Base-by-base conservation (phyloP, 1,140 invertebrate species). In the Galendromus occidentalis region DNA sequence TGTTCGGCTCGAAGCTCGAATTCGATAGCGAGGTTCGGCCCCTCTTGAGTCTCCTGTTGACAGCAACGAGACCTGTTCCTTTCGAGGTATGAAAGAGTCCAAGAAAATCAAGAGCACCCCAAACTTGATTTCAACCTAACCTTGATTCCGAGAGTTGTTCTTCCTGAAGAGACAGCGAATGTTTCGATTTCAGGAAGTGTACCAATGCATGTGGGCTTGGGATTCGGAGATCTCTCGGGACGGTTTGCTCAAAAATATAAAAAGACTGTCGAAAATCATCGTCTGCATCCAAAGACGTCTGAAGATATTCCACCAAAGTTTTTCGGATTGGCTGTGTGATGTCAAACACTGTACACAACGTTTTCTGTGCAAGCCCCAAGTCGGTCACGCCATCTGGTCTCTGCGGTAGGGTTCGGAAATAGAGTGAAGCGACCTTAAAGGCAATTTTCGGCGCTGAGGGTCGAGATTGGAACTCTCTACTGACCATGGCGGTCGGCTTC, bases 261-360 rank as follows among this genome's bases (percentile, higher is more conserved):
- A 87, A 72, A 74, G 91, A 1, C 78, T 94, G 66, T 81, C 83
- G 28, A 83, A 87, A 73, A 84, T 84, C n/a, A 77, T 83, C 22
- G 78, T 80, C 1, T 78, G 82, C 2, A 77, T 81, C 66, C 82
- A 77, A 75, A 78, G 75, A 63, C 71, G 51, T 33, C 82, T 82
- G 28, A 77, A 89, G 65, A 83, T 90, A 2, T 89, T 91, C 74
- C 89, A 92, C 75, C 86, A 87, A 72, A 92, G 88, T 67, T 95
- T 95, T 75, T 85, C 89, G 7, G 87, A 91, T 72, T 97, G 91
- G 91, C 75, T 96, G 44, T 76, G 90, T 25, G 91, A 97, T 76
- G 91, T 95, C 0, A 97, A 96, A 76, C 91, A 95, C 72, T 94
- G 91, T 73, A 95, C 91, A 12, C 86, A 90, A 69, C 89, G 91